phyloP scores from a whole-genome alignment of 2,888 invertebrate species.

The Nesidiocoris tenuis region DNA sequence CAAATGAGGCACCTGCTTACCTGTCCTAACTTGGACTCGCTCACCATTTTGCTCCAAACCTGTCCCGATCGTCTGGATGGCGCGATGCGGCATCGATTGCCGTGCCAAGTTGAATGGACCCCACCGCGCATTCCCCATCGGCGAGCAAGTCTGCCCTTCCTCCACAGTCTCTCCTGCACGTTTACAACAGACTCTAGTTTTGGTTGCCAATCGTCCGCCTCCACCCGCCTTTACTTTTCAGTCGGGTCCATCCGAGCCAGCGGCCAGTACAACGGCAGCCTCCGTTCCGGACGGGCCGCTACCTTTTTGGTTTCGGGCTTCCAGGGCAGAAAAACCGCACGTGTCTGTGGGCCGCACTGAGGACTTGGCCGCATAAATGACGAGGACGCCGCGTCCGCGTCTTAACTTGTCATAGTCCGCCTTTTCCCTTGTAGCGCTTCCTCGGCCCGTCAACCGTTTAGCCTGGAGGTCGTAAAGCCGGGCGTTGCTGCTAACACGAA shows the following conservation, averaged over 20 bases:
- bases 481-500: too few species aligned
- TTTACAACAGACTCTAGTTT: background rate
- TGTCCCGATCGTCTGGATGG: background rate
- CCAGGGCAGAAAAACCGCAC: too few species aligned
- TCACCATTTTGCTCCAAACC: background rate
- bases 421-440: too few species aligned
- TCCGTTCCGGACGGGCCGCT: background rate
- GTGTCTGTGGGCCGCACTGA: too few species aligned
- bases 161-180: background rate
- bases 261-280: background rate
- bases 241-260: background rate
- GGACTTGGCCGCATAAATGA: too few species aligned
- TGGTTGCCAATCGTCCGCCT: background rate
- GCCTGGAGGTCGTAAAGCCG: too few species aligned
- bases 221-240: background rate
- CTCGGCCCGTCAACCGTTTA: too few species aligned
- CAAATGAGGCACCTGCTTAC: background rate
- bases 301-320: too few species aligned
- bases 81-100: constrained; percentile 24
- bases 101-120: constrained; percentile 36
- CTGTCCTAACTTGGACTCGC: background rate
- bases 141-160: too few species aligned
- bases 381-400: too few species aligned
- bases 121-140: constrained; percentile 4
- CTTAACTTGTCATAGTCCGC: too few species aligned